Conservation (phyloP, 2,113 vertebrate species). For the Apus apus region DNA sequence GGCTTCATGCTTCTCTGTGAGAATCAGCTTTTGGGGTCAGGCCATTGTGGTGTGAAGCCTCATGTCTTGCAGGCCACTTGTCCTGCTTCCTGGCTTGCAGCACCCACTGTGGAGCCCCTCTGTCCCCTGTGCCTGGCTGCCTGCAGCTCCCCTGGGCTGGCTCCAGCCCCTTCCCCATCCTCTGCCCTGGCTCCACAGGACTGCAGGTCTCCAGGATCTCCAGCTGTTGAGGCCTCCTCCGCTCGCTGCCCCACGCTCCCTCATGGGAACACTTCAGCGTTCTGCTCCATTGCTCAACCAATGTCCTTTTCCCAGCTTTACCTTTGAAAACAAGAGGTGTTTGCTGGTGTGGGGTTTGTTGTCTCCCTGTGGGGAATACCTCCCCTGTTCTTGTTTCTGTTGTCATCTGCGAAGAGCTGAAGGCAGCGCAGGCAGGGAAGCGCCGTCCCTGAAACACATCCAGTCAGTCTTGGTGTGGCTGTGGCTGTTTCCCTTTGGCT, state of each 20-base stretch:
- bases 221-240: background rate
- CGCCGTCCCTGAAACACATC: accelerated
- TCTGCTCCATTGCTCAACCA: background rate
- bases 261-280: background rate
- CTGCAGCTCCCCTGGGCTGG: accelerated
- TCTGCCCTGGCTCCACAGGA: accelerated
- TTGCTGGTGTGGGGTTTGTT: background rate
- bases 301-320: background rate
- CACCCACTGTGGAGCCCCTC: too few relatives aligned
- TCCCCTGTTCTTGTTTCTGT: background rate
- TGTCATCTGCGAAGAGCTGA: background rate
- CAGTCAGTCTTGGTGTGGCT: background rate
- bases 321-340: background rate
- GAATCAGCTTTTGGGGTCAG: background rate
- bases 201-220: background rate
- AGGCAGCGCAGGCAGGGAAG: background rate
- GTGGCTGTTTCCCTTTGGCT: background rate
- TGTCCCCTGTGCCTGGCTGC: background rate
- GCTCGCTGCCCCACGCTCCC: background rate
- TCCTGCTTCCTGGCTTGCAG: background rate
- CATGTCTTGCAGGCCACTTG: background rate
- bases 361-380: background rate
- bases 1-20: accelerated
- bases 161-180: accelerated
- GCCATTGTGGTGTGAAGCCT: accelerated